Conservation (phyloP, 2,888 invertebrate genomes). For the Aporophyla nigra region DNA sequence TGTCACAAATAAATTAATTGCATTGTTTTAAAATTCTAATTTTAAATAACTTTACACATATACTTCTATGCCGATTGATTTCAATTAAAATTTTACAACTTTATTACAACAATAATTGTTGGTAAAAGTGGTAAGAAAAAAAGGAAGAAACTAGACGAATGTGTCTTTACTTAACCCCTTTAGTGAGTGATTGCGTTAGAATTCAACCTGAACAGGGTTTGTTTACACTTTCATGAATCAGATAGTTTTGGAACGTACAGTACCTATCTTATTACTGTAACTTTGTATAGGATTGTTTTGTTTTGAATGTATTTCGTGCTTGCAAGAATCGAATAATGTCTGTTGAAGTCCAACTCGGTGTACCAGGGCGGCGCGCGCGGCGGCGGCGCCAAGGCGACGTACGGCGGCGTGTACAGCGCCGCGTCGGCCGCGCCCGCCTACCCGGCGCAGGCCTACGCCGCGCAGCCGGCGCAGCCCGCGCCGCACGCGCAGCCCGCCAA, state of each 20-base stretch:
- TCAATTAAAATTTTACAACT: not conserved
- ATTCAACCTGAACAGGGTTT: not conserved
- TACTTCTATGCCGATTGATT: no score
- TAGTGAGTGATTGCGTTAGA: not conserved
- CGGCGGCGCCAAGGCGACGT: conserved; percentile 91
- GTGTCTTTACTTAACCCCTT: not conserved
- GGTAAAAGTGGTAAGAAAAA: not conserved
- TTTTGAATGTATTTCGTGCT: not conserved
- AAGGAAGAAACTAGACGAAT: not conserved
- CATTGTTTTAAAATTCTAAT: not conserved
- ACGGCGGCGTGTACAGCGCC: conserved; percentile 92
- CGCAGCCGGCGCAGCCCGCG: conserved; percentile 90
- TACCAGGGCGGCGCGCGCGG: conserved; percentile 89
- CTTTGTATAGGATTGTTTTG: not conserved
- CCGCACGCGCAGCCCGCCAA: conserved; percentile 89
- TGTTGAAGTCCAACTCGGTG: conserved; percentile 38
- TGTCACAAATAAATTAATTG: not conserved
- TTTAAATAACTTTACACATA: not conserved
- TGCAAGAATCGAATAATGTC: conserved; percentile 33
- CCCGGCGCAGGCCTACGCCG: conserved; percentile 89
- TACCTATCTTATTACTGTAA: not conserved
- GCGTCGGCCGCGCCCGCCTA: conserved; percentile 87
- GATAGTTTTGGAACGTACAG: not conserved
- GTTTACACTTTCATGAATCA: not conserved
- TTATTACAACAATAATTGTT: not conserved